Evolutionary conservation across 1,140 invertebrate species (phyloP).

Genomic region (Hydropsyche tenuis): DNA sequence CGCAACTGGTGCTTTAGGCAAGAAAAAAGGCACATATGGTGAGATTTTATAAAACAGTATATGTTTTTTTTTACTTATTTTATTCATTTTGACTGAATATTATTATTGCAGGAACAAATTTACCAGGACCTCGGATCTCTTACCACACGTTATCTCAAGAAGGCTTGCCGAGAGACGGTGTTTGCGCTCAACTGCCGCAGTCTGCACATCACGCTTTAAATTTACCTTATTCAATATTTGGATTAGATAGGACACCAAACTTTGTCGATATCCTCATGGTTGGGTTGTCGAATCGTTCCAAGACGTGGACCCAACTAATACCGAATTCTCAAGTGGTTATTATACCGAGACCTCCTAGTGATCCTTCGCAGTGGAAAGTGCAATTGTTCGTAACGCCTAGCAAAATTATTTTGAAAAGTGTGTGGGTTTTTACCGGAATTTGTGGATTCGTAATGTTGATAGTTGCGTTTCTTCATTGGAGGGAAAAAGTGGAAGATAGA

Average conservation of each 20-base stretch:
- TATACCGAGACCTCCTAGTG: slow-evolving; percentile 82
- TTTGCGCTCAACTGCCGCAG: slow-evolving; percentile 88
- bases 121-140: slow-evolving; percentile 85
- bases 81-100: background rate
- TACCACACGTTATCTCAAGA: slow-evolving; percentile 88
- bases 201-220: slow-evolving; percentile 91
- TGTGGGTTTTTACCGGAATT: slow-evolving; percentile 85
- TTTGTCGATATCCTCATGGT: slow-evolving; percentile 92
- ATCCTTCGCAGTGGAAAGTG: slow-evolving; percentile 85
- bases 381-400: slow-evolving; percentile 97
- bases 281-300: slow-evolving; percentile 74
- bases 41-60: slow-evolving; percentile 41
- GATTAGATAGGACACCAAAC: slow-evolving; percentile 94
- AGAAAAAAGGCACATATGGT: slow-evolving; percentile 79
- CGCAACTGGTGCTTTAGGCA: slow-evolving; percentile 73
- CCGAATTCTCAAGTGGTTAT: slow-evolving; percentile 98
- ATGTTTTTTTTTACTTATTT: background rate
- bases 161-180: slow-evolving; percentile 74
- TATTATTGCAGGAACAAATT: slow-evolving; percentile 76
- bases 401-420: slow-evolving; percentile 90
- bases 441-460: slow-evolving; percentile 86
- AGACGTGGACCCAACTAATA: slow-evolving; percentile 91
- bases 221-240: slow-evolving; percentile 94
- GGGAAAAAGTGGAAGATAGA: slow-evolving; percentile 87
- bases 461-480: slow-evolving; percentile 89